A percentile compares a stretch with the other conserved stretches of the same genome.
Evolutionary conservation across 1,140 invertebrate species (phyloP).

Genomic region (Neomicropteryx cornuta): DNA sequence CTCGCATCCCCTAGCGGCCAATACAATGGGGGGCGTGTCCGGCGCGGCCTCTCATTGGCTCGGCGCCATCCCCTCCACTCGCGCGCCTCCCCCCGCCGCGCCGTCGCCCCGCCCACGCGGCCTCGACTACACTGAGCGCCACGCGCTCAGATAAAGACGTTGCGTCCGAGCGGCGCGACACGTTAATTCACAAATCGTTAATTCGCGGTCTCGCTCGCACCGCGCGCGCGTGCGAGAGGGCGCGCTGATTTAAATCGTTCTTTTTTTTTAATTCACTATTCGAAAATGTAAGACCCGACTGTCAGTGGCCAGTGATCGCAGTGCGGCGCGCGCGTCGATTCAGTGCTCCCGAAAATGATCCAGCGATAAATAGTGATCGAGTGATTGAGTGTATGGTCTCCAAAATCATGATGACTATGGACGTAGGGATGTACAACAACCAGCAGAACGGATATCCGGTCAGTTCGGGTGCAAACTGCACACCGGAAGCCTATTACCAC

Average conservation of each 20-base stretch:
- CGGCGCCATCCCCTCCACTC: too few relatives aligned
- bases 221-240: neutral
- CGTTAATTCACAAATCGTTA: slow-evolving; percentile 2
- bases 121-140: slow-evolving; percentile 16
- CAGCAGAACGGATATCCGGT: slow-evolving; percentile 30
- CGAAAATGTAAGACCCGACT: too few relatives aligned
- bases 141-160: slow-evolving; percentile 1
- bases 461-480: slow-evolving; percentile 33
- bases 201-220: slow-evolving; percentile 6
- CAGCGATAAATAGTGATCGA: slow-evolving; percentile 22
- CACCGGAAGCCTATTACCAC: slow-evolving; percentile 22
- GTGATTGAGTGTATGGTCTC: too few relatives aligned
- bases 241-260: too few relatives aligned
- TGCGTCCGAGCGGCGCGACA: neutral
- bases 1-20: slow-evolving; percentile 30
- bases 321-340: too few relatives aligned
- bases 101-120: slow-evolving; percentile 9
- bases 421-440: slow-evolving; percentile 40
- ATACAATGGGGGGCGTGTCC: slow-evolving; percentile 21
- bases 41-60: slow-evolving; percentile 20
- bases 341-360: too few relatives aligned
- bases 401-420: slow-evolving; percentile 41
- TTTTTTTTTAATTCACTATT: too few relatives aligned
- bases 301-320: too few relatives aligned
- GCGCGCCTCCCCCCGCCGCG: slow-evolving; percentile 2